phyloP scores from a whole-genome alignment of 2,888 invertebrate species.

The Lasioglossum leucozonium region DNA sequence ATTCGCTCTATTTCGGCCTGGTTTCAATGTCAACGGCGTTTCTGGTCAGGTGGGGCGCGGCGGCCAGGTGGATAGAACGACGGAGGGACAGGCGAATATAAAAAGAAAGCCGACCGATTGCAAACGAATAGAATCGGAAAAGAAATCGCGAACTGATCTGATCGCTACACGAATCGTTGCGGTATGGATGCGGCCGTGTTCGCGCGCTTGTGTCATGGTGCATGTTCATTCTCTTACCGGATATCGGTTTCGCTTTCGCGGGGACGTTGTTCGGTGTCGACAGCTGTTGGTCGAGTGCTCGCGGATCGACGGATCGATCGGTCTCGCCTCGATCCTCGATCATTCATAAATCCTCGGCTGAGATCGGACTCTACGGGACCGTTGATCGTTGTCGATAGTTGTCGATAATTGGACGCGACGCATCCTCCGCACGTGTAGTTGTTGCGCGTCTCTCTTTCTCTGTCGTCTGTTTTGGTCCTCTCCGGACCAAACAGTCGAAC shows the following conservation, averaged over 20 bases:
- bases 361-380: not conserved
- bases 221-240: constrained; percentile 2
- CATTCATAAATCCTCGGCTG: not conserved
- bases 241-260: not conserved
- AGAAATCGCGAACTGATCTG: constrained; percentile 1
- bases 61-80: not conserved
- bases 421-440: not conserved
- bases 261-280: not conserved
- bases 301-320: not conserved
- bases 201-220: not conserved
- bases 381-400: not conserved
- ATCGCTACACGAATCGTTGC: not conserved
- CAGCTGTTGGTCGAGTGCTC: not conserved
- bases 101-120: constrained; percentile 24
- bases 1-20: constrained; percentile 13
- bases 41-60: not conserved
- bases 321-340: not conserved
- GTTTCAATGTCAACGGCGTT: constrained; percentile 43
- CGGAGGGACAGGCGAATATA: constrained; percentile 8
- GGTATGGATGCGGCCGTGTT: not conserved
- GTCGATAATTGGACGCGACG: constrained; percentile 1
- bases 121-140: constrained; percentile 12
- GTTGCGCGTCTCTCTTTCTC: not conserved
- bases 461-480: not conserved
- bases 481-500: constrained; percentile 10